Evolutionary conservation across 2,797 vertebrate genomes (phyloP).

Genomic region (Menidia menidia): DNA sequence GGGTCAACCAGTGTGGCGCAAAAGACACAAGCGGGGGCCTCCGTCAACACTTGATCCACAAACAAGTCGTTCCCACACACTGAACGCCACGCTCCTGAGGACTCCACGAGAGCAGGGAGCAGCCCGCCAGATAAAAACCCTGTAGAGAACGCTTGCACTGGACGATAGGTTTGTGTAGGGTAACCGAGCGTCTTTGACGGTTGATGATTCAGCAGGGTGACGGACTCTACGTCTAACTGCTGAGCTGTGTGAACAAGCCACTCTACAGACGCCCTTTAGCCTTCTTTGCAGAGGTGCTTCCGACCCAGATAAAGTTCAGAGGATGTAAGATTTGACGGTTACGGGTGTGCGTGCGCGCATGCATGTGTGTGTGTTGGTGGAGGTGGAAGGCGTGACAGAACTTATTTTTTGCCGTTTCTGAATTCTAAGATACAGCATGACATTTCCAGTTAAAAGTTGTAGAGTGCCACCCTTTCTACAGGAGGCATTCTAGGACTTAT

Average conservation of each 20-base stretch:
- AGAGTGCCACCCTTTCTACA: conserved; percentile 15
- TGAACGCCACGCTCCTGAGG: conserved; percentile 25
- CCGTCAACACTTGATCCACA: not conserved
- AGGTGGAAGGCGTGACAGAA: not conserved
- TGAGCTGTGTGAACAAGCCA: conserved; percentile 26
- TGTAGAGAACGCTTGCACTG: conserved; percentile 37
- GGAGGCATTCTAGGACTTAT: conserved; percentile 32
- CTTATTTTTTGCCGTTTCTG: conserved; percentile 16
- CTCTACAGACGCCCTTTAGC: conserved; percentile 30
- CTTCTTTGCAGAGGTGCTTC: conserved; percentile 67
- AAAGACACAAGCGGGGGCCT: conserved; percentile 11
- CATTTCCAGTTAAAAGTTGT: conserved; percentile 18
- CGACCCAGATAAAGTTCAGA: conserved; percentile 64
- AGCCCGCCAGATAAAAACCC: conserved; percentile 5
- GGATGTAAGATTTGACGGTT: conserved; percentile 53
- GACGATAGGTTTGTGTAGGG: conserved; percentile 30
- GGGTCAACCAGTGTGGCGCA: not conserved
- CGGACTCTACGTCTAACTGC: conserved; percentile 8
- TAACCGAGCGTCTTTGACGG: conserved; percentile 4
- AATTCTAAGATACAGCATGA: not conserved
- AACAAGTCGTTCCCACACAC: conserved; percentile 13
- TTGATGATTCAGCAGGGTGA: conserved; percentile 35
- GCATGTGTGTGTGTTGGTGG: conserved; percentile 9
- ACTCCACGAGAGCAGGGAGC: conserved; percentile 8
- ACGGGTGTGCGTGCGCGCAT: conserved; percentile 26